Evolutionary conservation across 2,888 invertebrate species (phyloP), one percentile per base, ranked within the genome.

Genomic region (Odontocolon sp.): DNA sequence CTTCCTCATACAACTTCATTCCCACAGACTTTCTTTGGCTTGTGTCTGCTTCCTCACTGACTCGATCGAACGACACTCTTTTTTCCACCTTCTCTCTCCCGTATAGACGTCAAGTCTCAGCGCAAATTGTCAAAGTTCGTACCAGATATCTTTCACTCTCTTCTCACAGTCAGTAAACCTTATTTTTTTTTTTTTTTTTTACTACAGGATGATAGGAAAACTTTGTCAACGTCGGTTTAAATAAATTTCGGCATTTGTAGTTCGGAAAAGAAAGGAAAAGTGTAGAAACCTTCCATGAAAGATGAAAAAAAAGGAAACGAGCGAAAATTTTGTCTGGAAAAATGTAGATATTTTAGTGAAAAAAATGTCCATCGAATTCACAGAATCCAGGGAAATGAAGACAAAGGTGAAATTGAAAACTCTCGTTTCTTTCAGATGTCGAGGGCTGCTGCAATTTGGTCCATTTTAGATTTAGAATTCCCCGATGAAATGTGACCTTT

Each of bases 91-190:
- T 50, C 28, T 40, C n/a, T 36, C 18, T 26, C 26, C 31, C 36
- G 11, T n/a, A 6, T 21, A 26, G 57, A 11, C 52, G 50, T 67
- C 67, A 66, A 59, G 50, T 21, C 31, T 57, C 50, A 16, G 8
- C 64, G 50, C 28, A 28, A 23, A 59, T 47, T 42, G 69, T 52
- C 69, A 52, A 75, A 75, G 57, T 64, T 69, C 40, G 38, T 33
- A 38, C 9, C 47, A 23, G 11, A 23, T 8, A 21, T 26, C 8
- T 11, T n/a, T 8, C 23, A 52, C 38, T 56, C 45, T 9, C 28
- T 18, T 23, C 8, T 31, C 16, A 8, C 38, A 74, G 57, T 50
- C 68, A 11, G 56, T 42, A 31, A 14, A 23, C 31, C 16, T 16
- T 2, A 11, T 21, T 50, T 50, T 40, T 28, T 63, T 33, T 40